phyloP scores from a whole-genome alignment of 1,140 invertebrate genomes.

The Idris sp. region DNA sequence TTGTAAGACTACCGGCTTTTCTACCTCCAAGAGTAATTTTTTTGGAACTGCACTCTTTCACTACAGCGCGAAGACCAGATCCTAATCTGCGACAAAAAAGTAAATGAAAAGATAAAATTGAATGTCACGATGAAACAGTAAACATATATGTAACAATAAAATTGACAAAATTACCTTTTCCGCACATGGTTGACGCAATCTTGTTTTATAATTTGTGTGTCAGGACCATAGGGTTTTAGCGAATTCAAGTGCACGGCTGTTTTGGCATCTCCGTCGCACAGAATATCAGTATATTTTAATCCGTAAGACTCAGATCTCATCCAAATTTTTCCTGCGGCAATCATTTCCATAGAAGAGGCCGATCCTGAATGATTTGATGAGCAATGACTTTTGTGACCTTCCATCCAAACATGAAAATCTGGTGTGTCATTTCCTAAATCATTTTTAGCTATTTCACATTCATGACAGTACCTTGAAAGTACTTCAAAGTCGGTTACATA shows the following conservation, averaged over 20 bases:
- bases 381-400: conserved; percentile 22
- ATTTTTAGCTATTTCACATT: conserved; percentile 17
- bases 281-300: conserved; percentile 51
- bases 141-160: conserved; percentile 9
- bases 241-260: conserved; percentile 44
- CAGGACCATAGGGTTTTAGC: conserved; percentile 38
- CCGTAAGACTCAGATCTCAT: too few relatives aligned
- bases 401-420: conserved; percentile 16
- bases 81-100: conserved; percentile 17
- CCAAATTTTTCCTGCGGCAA: too few relatives aligned
- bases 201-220: conserved; percentile 41
- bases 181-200: conserved; percentile 59
- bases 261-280: conserved; percentile 58
- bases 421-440: conserved; percentile 12
- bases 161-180: conserved; percentile 38
- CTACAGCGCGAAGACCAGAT: conserved; percentile 11
- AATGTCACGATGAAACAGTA: conserved; percentile 8
- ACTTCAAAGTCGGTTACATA: conserved; percentile 43
- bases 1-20: conserved; percentile 24
- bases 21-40: conserved; percentile 26
- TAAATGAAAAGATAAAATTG: too few relatives aligned
- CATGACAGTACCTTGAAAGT: conserved; percentile 29
- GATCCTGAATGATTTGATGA: conserved; percentile 35
- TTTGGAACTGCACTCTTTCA: conserved; percentile 25
- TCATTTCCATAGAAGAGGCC: too few relatives aligned